Base-by-base conservation (phyloP, 92 coral and sea anemone genomes). In the Epizoanthus stellaris region DNA sequence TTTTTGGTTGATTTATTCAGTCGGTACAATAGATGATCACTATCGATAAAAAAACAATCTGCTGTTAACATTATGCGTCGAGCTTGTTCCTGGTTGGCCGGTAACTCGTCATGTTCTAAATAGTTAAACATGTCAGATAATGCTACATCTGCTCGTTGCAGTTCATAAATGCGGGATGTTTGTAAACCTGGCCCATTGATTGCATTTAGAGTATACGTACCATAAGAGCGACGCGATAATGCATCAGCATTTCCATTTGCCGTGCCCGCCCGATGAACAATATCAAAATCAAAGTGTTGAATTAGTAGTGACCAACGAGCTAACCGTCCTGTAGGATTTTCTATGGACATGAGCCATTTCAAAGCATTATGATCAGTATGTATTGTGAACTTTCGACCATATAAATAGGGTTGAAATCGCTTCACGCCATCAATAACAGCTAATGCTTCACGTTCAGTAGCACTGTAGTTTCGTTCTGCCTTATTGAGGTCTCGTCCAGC, bases 361-460 rank as follows among this genome's bases (percentile, higher is more conserved):
- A 84, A 64, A 16, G 87, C 87, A 39, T 58, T 42, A 65, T 84
- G 82, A 17, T 84, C 87, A 56, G 82, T 84, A 63, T 84, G 82
- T 12, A 84, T 73, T 21, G 64, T 23, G 25, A 60, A 84, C n/a
- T 61, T 67, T n/a, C 65, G 58, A 5, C 90, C 86, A 23, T 71
- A 57, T 21, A 87, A 60, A 71, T 87, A 87, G 23, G 86, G 81
- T 34, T 73, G 90, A 87, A 87, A 87, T 30, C 64, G 61, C 20
- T 71, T 87, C 7, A 80, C 75, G 20, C 87, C 86, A 5, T 80
- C 90, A 36, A 80, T 81, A 11, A 80, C 90, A 17, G 87, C 84
- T 56, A 88, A 76, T 3, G 79, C 91, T 56, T 88, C 91, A 45
- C 86, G 65, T 57, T 88, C 91, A 16, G 84, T 82, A 30, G 82